Evolutionary conservation across 2,797 vertebrate genomes (phyloP), one percentile per base, ranked within the genome.

Genomic region (Clarias fuscus): DNA sequence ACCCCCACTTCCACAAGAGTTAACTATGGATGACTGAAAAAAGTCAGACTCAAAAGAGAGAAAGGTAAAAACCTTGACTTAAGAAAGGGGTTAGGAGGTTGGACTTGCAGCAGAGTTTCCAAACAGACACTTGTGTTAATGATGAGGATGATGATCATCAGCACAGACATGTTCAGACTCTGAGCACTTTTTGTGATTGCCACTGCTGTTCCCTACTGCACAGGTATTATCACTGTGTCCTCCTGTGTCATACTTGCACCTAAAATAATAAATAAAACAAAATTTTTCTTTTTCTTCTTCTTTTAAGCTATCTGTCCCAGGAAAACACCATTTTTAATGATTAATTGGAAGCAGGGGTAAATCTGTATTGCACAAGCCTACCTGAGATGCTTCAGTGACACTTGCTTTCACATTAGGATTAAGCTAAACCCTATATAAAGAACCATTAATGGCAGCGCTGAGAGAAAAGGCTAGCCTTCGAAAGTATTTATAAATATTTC

Each of bases 381-480:
- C 64, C 30, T 22, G 43, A 58, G 59, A n/a, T 65, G 75, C 53
- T 58, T 33, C 13, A 53, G 3, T 76, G 83, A 56, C 64, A 48
- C 65, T 6, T 80, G 15, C 18, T 43, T 73, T 73, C 67, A 64
- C n/a, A 18, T 82, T 5, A 68, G 62, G 40, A 82, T 67, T 48
- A 81, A 81, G 15, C 33, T 30, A 43, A 61, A 72, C 81, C 58
- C 8, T 43, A 86, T 56, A 82, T 48, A 72, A 80, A 48, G 59
- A 72, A 71, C 73, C 37, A 83, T 71, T 72, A 18, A 59, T 30
- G 88, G 56, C 7, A 40, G 77, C 64, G 48, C 86, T 80, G 61
- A 70, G 71, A 79, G 82, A 84, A 83, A 89, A 91, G 61, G 79
- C 84, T 88, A 91, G 90, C 88, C 88, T 86, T 92, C 83, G 82